Conservation (phyloP, 2,113 vertebrate genomes). For the Circaetus gallicus region DNA sequence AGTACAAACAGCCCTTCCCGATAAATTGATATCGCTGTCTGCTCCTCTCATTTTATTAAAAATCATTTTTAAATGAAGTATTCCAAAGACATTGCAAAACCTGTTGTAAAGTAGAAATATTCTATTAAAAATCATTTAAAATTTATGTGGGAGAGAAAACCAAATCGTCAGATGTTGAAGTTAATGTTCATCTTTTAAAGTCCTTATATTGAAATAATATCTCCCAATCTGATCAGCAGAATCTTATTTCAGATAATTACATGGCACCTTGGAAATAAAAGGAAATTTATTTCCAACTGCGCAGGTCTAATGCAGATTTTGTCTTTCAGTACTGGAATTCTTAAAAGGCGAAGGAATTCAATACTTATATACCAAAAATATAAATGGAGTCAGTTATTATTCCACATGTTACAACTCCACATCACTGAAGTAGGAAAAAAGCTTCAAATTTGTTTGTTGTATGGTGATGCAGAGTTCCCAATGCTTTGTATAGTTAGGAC, state of each 20-base stretch:
- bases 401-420: background rate
- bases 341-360: background rate
- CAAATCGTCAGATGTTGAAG: background rate
- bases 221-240: background rate
- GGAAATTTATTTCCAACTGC: background rate
- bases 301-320: background rate
- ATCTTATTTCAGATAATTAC: slow-evolving; percentile 5
- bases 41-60: slow-evolving; percentile 23
- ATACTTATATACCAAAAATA: background rate
- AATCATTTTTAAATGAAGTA: slow-evolving; percentile 5
- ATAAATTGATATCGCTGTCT: background rate
- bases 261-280: background rate
- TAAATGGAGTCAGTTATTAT: background rate
- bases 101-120: background rate
- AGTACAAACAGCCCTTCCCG: background rate
- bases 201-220: slow-evolving; percentile 6
- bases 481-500: background rate
- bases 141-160: background rate
- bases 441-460: background rate
- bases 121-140: background rate
- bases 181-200: background rate
- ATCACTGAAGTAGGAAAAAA: background rate
- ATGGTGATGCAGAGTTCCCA: background rate
- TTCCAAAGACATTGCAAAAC: background rate
- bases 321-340: background rate